phyloP scores from a whole-genome alignment of 2,113 vertebrate species.

The Haemorhous mexicanus region DNA sequence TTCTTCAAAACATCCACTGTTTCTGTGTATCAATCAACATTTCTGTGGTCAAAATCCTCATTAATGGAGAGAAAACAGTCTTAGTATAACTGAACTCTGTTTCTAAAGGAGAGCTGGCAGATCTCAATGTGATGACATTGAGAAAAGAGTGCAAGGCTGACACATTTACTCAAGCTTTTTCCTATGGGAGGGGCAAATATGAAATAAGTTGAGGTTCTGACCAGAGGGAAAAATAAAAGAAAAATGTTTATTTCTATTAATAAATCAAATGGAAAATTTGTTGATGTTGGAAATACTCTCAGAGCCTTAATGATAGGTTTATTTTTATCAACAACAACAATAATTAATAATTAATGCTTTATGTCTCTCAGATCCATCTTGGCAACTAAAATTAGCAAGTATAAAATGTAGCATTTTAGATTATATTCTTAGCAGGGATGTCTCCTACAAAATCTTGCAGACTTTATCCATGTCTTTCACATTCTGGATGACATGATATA shows the following conservation, averaged over 20 bases:
- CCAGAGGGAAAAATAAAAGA: neutral
- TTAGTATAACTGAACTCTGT: neutral
- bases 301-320: constrained; percentile 37
- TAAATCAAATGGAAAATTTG: constrained; percentile 21
- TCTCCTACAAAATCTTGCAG: neutral
- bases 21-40: neutral
- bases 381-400: constrained; percentile 37
- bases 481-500: neutral
- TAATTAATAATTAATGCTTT: constrained; percentile 61
- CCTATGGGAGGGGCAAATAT: neutral
- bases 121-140: neutral
- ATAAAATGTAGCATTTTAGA: neutral
- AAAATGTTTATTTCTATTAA: constrained; percentile 7
- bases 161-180: neutral
- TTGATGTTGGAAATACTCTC: constrained; percentile 37
- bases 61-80: neutral
- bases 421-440: neutral
- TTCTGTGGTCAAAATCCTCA: neutral
- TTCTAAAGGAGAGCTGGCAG: neutral
- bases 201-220: neutral
- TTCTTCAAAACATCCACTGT: neutral
- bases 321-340: constrained; percentile 46
- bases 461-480: neutral
- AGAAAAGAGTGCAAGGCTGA: neutral
- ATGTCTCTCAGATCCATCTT: neutral